Base-by-base conservation (phyloP, 2,888 invertebrate species). In the Odontocolon sp. region DNA sequence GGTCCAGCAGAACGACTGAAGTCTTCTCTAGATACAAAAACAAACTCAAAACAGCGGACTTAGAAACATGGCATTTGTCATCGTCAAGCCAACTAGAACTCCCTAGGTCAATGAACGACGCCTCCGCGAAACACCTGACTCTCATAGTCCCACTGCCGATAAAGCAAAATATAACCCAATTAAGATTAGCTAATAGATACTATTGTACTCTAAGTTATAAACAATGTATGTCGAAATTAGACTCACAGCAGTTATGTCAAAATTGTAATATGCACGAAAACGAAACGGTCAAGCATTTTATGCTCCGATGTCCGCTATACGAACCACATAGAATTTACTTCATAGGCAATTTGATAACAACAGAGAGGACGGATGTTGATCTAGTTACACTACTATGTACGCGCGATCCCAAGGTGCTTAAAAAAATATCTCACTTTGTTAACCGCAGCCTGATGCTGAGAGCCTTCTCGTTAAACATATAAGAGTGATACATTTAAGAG, bases 341-440 rank as follows among this genome's bases (percentile, higher is more conserved):
- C n/a, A 6, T 33, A 33, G 33, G 33, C 33, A n/a, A 33, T 33
- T 33, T 33, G 33, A 1, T 33, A 2, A 9, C 33, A n/a, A 4
- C 28, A 54, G 54, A 28, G 11, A 54, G 28, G 16, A 28, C 54
- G 5, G 54, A 54, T 31, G 28, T n/a, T 31, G 54, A 54, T 36
- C 11, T 54, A 54, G 9, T 36, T 9, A 3, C n/a, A 28, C 28
- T 54, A n/a, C 3, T 57, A 11, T 33, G 52, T 16, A 5, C 52
- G 52, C 52, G 16, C 14, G 52, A 52, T 8, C 52, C 21, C 21
- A 52, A 52, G 52, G 9, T 52, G 2, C 33, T 52, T 8, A 52
- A 52, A 26, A 52, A 52, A 23, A 52, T 52, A 52, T 52, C 26
- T 16, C 21, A 52, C 33, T 52, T 14, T 16, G 52, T 52, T 8